Conservation (phyloP, 1,140 invertebrate genomes). For the Aradophagus sp. region DNA sequence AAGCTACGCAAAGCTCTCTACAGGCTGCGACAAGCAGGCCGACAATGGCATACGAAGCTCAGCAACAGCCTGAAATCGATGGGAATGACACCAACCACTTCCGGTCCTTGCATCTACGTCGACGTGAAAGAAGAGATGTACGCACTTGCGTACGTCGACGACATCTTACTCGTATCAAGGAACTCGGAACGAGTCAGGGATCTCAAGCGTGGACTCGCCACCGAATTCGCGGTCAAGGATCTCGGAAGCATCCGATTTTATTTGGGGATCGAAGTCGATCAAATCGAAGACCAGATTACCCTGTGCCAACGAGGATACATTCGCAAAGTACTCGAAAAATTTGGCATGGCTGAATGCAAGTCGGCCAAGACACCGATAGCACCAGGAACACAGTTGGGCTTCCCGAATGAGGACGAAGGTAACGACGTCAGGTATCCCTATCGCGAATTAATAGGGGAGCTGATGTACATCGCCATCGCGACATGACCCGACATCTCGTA, state of each 20-base stretch:
- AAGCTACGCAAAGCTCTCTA: constrained; percentile 9
- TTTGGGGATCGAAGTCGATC: not conserved
- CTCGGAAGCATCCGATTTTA: not conserved
- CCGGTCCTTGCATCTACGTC: constrained; percentile 5
- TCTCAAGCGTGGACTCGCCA: not conserved
- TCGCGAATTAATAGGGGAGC: constrained; percentile 63
- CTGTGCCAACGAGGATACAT: not conserved
- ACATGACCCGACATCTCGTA: constrained; percentile 71
- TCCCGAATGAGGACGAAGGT: not conserved
- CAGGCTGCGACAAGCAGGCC: constrained; percentile 5
- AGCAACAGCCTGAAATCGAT: not conserved
- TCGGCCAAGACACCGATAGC: not conserved
- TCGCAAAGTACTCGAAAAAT: not conserved
- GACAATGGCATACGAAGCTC: constrained; percentile 7
- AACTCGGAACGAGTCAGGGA: not conserved
- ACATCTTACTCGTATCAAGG: not conserved
- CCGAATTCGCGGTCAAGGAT: constrained; percentile 1
- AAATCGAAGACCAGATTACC: not conserved
- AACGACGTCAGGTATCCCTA: no score
- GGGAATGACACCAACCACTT: not conserved
- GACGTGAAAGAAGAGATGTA: not conserved
- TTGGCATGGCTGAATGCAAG: not conserved
- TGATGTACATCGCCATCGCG: constrained; percentile 68
- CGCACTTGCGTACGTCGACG: constrained; percentile 1
- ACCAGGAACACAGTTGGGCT: not conserved